Base-by-base conservation (phyloP, 2,797 vertebrate genomes). In the Argentina silus region DNA sequence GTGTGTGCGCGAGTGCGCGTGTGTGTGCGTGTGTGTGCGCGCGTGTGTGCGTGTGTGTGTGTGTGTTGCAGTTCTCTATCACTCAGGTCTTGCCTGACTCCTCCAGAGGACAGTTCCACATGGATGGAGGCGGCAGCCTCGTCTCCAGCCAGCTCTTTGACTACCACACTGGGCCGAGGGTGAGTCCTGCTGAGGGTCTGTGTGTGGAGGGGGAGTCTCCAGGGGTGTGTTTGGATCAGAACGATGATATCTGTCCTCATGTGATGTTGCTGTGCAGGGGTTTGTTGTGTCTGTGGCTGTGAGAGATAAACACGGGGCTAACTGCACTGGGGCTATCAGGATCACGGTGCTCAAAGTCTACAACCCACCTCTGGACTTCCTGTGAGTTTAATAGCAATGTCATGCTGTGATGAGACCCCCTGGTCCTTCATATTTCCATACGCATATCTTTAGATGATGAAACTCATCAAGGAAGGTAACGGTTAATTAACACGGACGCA, bases 301-400 rank as follows among this genome's bases (percentile, higher is more conserved):
- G 59, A 69, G 45, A 45, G 72, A 78, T 68, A 53, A 12, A 53
- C 51, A 56, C 4, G 69, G 73, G 0, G 60, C 45, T 1, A 75
- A 75, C 69, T 81, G 79, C 61, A 75, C 67, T 11, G 72, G 79
- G 19, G 68, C 66, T 0, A 8, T 81, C 59, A 47, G 69, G n/a
- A 69, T 81, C 36, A 72, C 55, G 48, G 76, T 81, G 36, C 69
- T 78, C 47, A 78, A 71, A 71, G 72, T 67, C 14, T 65, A 72
- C 72, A 69, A 59, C 23, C 65, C 19, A 12, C 75, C 75, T 17
- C 65, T 75, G 45, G 53, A 60, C 7, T 78, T 81, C 7, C 64
- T 81, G 79, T 78, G 48, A 77, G 79, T 75, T 48, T 42, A 67
- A 53, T 7, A 36, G 17, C 61, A 7, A n/a, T 23, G 3, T 17